Conservation (phyloP, 2,113 vertebrate genomes). For the Archilochus colubris region DNA sequence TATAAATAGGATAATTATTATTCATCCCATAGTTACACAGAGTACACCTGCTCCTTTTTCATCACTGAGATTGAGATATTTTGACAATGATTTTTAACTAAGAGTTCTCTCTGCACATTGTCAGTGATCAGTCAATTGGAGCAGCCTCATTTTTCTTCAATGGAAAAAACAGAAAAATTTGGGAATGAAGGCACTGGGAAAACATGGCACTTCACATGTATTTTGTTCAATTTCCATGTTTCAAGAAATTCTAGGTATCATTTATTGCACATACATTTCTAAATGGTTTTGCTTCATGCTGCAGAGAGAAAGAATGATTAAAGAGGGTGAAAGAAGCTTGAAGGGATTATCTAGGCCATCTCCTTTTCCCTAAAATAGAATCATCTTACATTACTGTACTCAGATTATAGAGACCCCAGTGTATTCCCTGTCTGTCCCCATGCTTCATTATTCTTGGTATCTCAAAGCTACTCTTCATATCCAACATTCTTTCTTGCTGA, state of each 20-base stretch:
- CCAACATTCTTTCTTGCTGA: neutral
- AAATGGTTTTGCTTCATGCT: neutral
- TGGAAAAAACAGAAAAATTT: neutral
- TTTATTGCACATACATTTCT: neutral
- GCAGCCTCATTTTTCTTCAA: neutral
- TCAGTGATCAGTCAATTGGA: neutral
- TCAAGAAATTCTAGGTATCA: neutral
- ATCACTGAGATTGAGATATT: conserved; percentile 49
- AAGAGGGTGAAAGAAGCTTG: neutral
- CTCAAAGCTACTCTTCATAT: neutral
- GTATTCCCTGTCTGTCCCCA: neutral
- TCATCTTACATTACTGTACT: neutral
- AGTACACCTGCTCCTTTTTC: conserved; percentile 18
- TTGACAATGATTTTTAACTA: conserved; percentile 41
- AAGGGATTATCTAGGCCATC: neutral
- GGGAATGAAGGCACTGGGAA: neutral
- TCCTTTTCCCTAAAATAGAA: neutral
- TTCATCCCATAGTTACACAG: neutral
- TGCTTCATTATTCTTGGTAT: neutral
- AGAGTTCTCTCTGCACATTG: neutral
- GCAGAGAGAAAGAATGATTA: neutral
- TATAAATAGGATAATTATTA: neutral
- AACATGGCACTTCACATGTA: accelerated
- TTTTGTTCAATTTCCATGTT: neutral
- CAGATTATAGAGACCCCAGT: neutral